Base-by-base conservation (phyloP, 2,888 invertebrate genomes). In the Cephus pulcher region DNA sequence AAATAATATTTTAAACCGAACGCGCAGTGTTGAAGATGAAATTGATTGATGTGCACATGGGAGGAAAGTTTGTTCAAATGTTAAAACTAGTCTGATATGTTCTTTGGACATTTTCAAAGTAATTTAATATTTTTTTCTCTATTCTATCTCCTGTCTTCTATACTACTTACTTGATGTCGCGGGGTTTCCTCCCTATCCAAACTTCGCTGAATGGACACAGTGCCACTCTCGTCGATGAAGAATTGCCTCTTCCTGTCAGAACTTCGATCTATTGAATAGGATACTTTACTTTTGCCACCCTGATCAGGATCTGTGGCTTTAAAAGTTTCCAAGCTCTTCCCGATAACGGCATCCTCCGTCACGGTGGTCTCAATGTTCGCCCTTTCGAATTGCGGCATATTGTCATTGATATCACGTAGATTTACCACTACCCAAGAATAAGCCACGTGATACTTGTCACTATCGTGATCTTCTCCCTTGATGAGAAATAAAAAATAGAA, bases 381-480 rank as follows among this genome's bases (percentile, higher is more conserved):
- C 83, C 96, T 95, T 89, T 98, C 98, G 91, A 98, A 98, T 89
- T 96, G 96, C 9, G 99, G 99, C 91, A 97, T 97, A 93, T 99
- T 99, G 94, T 99, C 99, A 93, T 99, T 99, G 86, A 97, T 97
- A 91, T 99, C 99, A 80, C 97, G 94, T 80, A 99, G 93, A 89
- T 96, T 97, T 40, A 98, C 97, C 82, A 97, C 96, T 79, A 98
- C 98, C 97, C 97, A 98, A 1, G 98, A 98, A 92, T 97, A 97
- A 81, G 98, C 98, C 83, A 98, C 97, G 93, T 98, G 98, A 90
- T 98, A 97, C 92, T 98, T 98, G 92, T 99, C 99, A 92, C 97
- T 97, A 92, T 97, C 97, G 89, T 97, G 97, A 90, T 98, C 97
- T 93, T 98, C 98, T 37, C 97, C 98, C 94, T 93, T 77, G 0